Base-by-base conservation (phyloP, 2,113 vertebrate species). In the Willisornis vidua region DNA sequence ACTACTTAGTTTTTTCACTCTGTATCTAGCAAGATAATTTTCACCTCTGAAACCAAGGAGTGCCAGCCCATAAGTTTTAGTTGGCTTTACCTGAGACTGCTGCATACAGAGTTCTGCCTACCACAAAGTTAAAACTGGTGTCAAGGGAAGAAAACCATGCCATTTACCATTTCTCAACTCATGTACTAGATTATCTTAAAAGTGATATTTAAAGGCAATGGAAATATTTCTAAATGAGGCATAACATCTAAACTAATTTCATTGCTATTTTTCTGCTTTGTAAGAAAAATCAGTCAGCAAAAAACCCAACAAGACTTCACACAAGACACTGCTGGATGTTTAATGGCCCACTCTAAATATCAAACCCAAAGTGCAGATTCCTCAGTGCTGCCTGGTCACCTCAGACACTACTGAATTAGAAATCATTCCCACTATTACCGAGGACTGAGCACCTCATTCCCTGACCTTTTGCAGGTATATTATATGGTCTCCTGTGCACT, bases 401-500 rank as follows among this genome's bases (percentile, higher is more conserved):
- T 76, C 7, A 5, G 61, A 12, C 52, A 24, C 12, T 4, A 4
- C 26, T 19, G 18, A 74, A 48, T 54, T 54, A 29, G 23, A 61
- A 86, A 19, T 18, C 5, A 4, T 4, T 7, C 14, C 5, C 48
- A 7, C 35, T 24, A 4, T 33, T 55, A 37, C 14, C 15, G 31
- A 76, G 31, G 18, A 24, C 66, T 62, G 58, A 85, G 41, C 61
- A 52, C 5, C 12, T 81, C 1, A 0, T 22, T 76, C 6, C 18
- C 65, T 75, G 22, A 24, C 90, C 49, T 90, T 78, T 91, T 96
- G 20, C 79, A 99, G 99, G 99, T 97, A 41, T 99, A 16, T 16
- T 99, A 11, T 99, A 98, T 14, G 98, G 99, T 0, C 11, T 96
- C 18, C 51, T 98, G 15, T 99, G 99, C 90, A 99, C 98, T 8